These are phyloP conservation scores for Trichonephila inaurata DNA, from an alignment of 1,140 invertebrate species.

Conservation along the genomic window DNA sequence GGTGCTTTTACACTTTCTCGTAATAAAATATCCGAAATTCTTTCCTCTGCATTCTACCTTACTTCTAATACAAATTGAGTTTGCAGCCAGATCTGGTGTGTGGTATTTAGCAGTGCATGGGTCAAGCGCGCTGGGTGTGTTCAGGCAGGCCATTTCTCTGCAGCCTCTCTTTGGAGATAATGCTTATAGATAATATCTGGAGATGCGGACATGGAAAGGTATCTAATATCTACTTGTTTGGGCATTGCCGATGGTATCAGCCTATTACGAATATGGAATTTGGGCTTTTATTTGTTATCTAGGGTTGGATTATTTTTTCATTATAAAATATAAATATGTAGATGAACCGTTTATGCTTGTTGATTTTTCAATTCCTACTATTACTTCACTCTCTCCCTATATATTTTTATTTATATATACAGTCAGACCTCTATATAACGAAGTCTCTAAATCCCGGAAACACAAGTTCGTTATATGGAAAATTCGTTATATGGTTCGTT, in stretches of 20 bases:
- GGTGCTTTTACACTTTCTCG: background rate
- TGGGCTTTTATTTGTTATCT: background rate
- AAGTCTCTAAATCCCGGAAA: too few species aligned
- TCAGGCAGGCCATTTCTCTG: background rate
- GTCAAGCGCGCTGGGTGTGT: background rate
- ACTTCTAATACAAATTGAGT: background rate
- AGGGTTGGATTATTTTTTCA: background rate
- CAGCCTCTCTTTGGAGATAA: background rate
- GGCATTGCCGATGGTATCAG: background rate
- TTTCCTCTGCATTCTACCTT: conserved; percentile 21
- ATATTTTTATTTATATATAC: too few species aligned
- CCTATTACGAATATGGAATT: background rate
- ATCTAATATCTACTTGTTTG: background rate
- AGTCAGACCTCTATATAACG: too few species aligned
- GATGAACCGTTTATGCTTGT: too few species aligned
- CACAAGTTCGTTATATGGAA: too few species aligned
- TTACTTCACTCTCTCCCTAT: too few species aligned
- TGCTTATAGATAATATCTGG: background rate
- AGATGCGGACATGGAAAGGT: background rate
- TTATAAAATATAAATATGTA: too few species aligned
- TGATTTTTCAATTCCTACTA: too few species aligned
- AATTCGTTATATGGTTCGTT: too few species aligned
- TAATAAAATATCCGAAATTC: conserved; percentile 49
- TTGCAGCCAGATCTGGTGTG: background rate
- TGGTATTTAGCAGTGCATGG: conserved; percentile 26